Percentiles rank a stretch among this genome's conserved stretches.
These are phyloP conservation scores for Elegia similella DNA, from an alignment of 2,888 invertebrate genomes.

Conservation along the genomic window DNA sequence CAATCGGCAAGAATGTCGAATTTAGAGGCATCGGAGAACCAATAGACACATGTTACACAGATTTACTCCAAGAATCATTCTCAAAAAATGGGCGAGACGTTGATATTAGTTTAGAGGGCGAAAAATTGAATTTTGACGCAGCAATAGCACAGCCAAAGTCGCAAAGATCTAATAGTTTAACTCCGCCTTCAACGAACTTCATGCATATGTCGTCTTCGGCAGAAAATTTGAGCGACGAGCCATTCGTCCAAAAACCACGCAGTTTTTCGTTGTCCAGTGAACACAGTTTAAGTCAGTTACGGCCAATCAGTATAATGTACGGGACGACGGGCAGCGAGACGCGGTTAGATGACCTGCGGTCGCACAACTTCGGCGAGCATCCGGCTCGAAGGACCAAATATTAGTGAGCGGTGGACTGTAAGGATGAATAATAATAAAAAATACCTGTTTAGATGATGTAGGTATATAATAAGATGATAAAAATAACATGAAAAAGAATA, in stretches of 20 bases:
- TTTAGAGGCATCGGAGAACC: conserved; percentile 64
- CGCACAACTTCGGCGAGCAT: conserved; percentile 76
- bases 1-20: conserved; percentile 77
- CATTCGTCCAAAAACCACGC: conserved; percentile 87
- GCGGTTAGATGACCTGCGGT: conserved; percentile 87
- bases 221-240: conserved; percentile 82
- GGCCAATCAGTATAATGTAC: conserved; percentile 67
- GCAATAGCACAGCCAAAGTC: conserved; percentile 77
- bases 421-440: no score
- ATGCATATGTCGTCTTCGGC: conserved; percentile 80
- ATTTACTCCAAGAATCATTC: conserved; percentile 82
- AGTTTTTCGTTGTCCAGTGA: conserved; percentile 94
- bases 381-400: conserved; percentile 84
- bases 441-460: no score
- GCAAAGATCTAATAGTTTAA: conserved; percentile 87
- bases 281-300: conserved; percentile 77
- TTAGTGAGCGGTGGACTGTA: conserved; percentile 90
- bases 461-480: no score
- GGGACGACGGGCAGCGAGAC: conserved; percentile 90
- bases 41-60: conserved; percentile 53
- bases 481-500: no score
- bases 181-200: conserved; percentile 83
- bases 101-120: conserved; percentile 65
- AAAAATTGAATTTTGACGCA: conserved; percentile 64
- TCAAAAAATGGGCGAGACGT: conserved; percentile 85